Conservation (phyloP, 1,140 invertebrate genomes). For the Aphaenogaster rudis region DNA sequence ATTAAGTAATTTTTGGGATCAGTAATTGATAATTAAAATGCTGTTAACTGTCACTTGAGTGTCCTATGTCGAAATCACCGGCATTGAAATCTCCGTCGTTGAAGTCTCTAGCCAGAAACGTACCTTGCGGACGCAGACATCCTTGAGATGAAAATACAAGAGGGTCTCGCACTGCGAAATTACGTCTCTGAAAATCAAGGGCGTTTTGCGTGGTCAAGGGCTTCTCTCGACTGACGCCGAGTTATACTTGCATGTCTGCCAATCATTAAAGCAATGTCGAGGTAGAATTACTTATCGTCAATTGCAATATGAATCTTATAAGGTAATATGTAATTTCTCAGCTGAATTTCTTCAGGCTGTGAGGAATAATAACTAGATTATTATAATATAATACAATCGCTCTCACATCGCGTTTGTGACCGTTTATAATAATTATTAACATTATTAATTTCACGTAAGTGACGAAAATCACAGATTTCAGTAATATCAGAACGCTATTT, state of each 20-base stretch:
- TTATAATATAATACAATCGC: background rate
- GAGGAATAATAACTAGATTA: conserved; percentile 27
- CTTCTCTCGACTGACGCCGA: background rate
- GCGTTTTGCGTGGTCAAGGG: conserved; percentile 29
- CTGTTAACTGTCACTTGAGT: background rate
- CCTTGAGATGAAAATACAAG: conserved; percentile 59
- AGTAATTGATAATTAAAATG: background rate
- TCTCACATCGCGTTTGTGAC: no score
- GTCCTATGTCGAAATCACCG: background rate
- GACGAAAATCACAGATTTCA: background rate
- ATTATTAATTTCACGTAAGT: background rate
- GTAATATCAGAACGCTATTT: background rate
- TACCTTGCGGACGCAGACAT: background rate
- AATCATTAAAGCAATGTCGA: conserved; percentile 37
- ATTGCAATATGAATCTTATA: conserved; percentile 31
- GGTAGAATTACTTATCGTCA: conserved; percentile 40
- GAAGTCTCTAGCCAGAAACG: conserved; percentile 7
- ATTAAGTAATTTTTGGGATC: background rate
- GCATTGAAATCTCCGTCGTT: conserved; percentile 1
- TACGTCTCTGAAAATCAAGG: conserved; percentile 45
- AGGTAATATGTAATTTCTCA: conserved; percentile 17
- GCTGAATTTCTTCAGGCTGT: background rate
- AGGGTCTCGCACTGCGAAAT: conserved; percentile 28
- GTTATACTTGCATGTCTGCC: background rate
- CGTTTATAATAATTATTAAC: conserved; percentile 17